Percentiles rank a stretch among this genome's conserved stretches.
These are phyloP conservation scores for Bovichtus variegatus DNA, from an alignment of 2,797 vertebrate genomes.

Conservation along the genomic window DNA sequence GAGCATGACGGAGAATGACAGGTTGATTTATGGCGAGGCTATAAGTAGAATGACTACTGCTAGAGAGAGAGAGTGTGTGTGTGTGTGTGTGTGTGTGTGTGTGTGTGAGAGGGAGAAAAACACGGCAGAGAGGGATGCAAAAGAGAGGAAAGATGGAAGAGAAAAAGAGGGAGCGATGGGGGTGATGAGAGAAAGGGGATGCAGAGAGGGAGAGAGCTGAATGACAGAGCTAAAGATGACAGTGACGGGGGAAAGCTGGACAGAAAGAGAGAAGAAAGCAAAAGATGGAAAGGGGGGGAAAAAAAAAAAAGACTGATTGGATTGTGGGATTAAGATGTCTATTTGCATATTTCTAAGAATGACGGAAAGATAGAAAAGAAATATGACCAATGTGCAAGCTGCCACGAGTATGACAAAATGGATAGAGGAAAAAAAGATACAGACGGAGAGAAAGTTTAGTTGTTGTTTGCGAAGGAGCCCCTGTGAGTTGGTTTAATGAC, in stretches of 20 bases:
- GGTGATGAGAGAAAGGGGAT: slow-evolving; percentile 34
- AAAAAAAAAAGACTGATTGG: slow-evolving; percentile 32
- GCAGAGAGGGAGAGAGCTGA: slow-evolving; percentile 28
- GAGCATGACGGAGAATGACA: slow-evolving; percentile 88
- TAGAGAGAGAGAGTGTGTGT: slow-evolving; percentile 36
- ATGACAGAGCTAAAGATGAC: slow-evolving; percentile 32
- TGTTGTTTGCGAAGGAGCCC: slow-evolving; percentile 24
- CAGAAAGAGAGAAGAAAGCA: not conserved
- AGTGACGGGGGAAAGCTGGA: slow-evolving; percentile 5
- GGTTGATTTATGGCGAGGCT: slow-evolving; percentile 88
- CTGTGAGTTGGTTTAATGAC: slow-evolving; percentile 37
- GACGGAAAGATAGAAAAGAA: slow-evolving; percentile 20
- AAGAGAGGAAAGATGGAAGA: slow-evolving; percentile 20
- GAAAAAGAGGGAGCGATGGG: slow-evolving; percentile 6
- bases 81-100: not conserved
- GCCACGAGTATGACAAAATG: slow-evolving; percentile 21
- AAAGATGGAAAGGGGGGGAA: slow-evolving; percentile 32
- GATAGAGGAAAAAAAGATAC: slow-evolving; percentile 13
- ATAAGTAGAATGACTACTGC: slow-evolving; percentile 86
- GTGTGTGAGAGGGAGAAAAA: slow-evolving; percentile 18
- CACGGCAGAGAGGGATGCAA: slow-evolving; percentile 37
- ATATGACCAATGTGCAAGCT: slow-evolving; percentile 17
- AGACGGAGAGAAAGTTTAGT: slow-evolving; percentile 44
- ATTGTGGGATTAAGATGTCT: slow-evolving; percentile 49
- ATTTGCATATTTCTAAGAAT: slow-evolving; percentile 54